A percentile compares a stretch with the other conserved stretches of the same genome.
These are phyloP conservation scores for Mechanitis mazaeus DNA, from an alignment of 2,888 invertebrate species.

Conservation along the genomic window DNA sequence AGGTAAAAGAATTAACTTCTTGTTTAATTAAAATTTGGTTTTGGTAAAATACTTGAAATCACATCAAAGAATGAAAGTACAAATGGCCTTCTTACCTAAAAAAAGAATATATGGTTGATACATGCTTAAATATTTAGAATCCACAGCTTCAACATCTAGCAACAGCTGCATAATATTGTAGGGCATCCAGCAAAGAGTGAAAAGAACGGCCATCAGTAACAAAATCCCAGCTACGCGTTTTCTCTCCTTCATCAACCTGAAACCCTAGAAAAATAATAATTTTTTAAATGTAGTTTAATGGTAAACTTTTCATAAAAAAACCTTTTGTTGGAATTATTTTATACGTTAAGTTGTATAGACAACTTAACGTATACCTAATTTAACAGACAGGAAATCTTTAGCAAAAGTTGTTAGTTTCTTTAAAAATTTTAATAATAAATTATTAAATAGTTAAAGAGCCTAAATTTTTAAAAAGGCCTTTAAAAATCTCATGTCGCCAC, in stretches of 20 bases:
- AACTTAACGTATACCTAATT: too few species aligned
- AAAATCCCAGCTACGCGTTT: slow-evolving; percentile 83
- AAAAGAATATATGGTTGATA: slow-evolving; percentile 80
- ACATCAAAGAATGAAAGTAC: not conserved
- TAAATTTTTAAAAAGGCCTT: too few species aligned
- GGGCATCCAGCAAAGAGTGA: slow-evolving; percentile 84
- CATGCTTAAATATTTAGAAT: slow-evolving; percentile 54
- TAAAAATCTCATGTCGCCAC: too few species aligned
- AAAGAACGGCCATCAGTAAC: slow-evolving; percentile 80
- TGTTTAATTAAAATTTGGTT: not conserved
- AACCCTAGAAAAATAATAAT: slow-evolving; percentile 58
- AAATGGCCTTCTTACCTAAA: slow-evolving; percentile 57
- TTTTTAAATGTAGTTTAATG: too few species aligned
- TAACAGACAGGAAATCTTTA: too few species aligned
- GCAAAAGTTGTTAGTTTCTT: too few species aligned
- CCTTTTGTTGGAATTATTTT: too few species aligned
- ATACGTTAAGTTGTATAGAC: too few species aligned
- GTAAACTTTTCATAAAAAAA: too few species aligned
- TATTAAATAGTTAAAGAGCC: too few species aligned
- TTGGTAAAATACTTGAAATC: not conserved
- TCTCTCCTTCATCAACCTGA: slow-evolving; percentile 80
- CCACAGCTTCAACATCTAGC: slow-evolving; percentile 74
- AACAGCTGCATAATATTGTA: slow-evolving; percentile 81
- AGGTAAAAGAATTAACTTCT: too few species aligned
- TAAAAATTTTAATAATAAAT: too few species aligned